These are phyloP conservation scores for Idris sp. DNA, from an alignment of 1,140 invertebrate species.

Conservation along the genomic window DNA sequence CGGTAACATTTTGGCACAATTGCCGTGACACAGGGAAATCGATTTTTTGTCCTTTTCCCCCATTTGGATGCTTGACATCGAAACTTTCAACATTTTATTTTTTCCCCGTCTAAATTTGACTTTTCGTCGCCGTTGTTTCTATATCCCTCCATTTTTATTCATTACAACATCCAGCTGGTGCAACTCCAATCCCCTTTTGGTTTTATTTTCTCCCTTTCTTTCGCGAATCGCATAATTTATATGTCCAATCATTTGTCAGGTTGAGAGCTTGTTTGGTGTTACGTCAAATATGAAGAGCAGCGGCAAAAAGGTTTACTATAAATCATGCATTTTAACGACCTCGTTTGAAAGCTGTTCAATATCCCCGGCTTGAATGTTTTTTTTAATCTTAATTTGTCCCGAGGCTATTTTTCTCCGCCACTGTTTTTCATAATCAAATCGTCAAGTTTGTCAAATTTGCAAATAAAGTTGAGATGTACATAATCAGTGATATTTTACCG, in stretches of 20 bases:
- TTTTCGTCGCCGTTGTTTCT: slow-evolving; percentile 40
- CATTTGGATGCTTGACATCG: no score
- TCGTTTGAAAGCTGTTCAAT: no score
- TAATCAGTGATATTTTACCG: no score
- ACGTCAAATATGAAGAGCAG: slow-evolving; percentile 32
- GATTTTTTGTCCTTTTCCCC: no score
- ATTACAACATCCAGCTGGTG: slow-evolving; percentile 35
- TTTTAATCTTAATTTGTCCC: no score
- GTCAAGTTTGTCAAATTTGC: no score
- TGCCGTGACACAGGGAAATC: slow-evolving; percentile 32
- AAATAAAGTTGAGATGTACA: no score
- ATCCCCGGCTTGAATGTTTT: no score
- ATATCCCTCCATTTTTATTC: slow-evolving; percentile 26
- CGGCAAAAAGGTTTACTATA: slow-evolving; percentile 26
- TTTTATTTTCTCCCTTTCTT: slow-evolving; percentile 1
- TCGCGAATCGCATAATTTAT: slow-evolving; percentile 42
- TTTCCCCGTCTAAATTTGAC: slow-evolving; percentile 48
- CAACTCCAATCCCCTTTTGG: slow-evolving; percentile 11
- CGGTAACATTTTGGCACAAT: slow-evolving; percentile 64
- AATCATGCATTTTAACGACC: slow-evolving; percentile 30
- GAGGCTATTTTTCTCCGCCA: no score
- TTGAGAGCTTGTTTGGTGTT: slow-evolving; percentile 37
- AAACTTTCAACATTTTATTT: no score
- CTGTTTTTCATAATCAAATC: no score
- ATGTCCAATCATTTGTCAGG: slow-evolving; percentile 43